A percentile compares a stretch with the other conserved stretches of the same genome.
Conservation (phyloP, 1,140 invertebrate species). For the Lucilia cuprina region DNA sequence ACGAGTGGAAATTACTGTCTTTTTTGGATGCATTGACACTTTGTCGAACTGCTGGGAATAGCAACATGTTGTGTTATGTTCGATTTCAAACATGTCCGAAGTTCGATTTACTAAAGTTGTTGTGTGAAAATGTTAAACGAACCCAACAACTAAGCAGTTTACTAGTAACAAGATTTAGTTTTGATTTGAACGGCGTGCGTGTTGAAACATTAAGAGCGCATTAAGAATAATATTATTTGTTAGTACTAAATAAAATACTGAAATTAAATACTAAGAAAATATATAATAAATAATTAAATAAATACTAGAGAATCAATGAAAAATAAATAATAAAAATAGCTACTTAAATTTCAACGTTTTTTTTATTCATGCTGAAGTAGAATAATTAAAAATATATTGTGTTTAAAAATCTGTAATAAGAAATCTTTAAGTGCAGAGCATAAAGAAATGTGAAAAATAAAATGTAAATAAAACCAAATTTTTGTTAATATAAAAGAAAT, state of each 20-base stretch:
- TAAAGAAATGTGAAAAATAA: neutral
- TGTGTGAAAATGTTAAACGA: neutral
- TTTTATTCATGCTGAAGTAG: neutral
- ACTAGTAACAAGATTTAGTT: slow-evolving; percentile 29
- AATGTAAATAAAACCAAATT: neutral
- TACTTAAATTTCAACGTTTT: neutral
- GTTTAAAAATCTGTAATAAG: neutral
- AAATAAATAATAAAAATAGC: neutral
- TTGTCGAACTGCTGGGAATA: neutral
- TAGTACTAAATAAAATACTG: neutral
- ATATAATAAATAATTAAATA: neutral
- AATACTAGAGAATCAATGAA: neutral
- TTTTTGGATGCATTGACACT: too few relatives aligned
- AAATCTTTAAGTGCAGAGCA: neutral
- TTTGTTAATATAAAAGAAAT: neutral
- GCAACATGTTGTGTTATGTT: slow-evolving; percentile 31
- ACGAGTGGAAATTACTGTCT: too few relatives aligned
- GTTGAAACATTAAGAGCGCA: neutral
- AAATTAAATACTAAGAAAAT: neutral
- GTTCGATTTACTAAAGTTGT: neutral
- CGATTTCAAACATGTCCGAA: neutral
- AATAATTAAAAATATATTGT: neutral
- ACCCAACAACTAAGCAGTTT: slow-evolving; percentile 9
- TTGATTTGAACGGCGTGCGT: slow-evolving; percentile 28
- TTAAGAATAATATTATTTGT: neutral